These are phyloP conservation scores for Empidonax alnorum DNA, from an alignment of 2,113 vertebrate genomes.

Conservation along the genomic window DNA sequence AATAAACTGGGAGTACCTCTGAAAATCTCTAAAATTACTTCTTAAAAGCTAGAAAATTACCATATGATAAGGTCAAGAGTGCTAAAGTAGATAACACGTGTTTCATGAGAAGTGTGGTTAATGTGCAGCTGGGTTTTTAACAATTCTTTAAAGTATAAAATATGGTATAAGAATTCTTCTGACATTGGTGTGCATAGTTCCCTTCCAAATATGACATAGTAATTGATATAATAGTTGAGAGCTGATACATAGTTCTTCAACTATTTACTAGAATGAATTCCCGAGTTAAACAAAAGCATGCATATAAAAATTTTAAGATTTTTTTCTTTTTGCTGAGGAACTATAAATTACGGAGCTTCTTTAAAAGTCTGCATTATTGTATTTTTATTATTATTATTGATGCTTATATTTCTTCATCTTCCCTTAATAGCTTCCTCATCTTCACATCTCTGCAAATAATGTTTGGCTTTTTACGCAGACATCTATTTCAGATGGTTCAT, in stretches of 20 bases:
- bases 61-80: constrained; percentile 65
- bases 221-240: background rate
- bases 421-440: background rate
- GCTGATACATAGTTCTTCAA: background rate
- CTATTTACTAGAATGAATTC: background rate
- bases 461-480: background rate
- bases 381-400: background rate
- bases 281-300: background rate
- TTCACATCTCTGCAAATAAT: background rate
- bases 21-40: constrained; percentile 57
- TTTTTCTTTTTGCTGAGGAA: background rate
- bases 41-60: constrained; percentile 58
- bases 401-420: background rate
- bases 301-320: background rate
- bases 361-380: background rate
- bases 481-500: background rate
- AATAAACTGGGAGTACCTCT: constrained; percentile 40
- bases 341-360: background rate
- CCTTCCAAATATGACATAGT: background rate
- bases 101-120: constrained; percentile 22
- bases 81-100: constrained; percentile 54
- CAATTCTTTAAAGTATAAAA: constrained; percentile 30
- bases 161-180: background rate
- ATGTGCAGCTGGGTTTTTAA: constrained; percentile 55
- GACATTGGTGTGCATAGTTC: background rate